Evolutionary conservation across 2,113 vertebrate genomes (phyloP).

Genomic region (Neomonachus schauinslandi): DNA sequence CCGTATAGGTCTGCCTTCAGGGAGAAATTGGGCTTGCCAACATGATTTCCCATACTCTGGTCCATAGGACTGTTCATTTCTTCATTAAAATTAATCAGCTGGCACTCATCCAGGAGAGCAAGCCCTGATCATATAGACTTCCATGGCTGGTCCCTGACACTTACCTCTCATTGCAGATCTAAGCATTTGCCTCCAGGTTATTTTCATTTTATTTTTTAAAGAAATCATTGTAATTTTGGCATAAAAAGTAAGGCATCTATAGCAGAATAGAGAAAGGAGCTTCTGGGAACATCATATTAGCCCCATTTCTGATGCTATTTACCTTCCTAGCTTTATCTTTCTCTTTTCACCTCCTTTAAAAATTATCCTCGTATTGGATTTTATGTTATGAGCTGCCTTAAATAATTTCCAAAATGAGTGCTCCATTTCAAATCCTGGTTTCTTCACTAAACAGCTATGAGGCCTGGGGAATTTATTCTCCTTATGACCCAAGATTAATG

Average conservation of each 20-base stretch:
- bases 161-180: not conserved
- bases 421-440: constrained; percentile 5
- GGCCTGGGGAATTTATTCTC: not conserved
- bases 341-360: not conserved
- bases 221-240: not conserved
- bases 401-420: not conserved
- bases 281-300: not conserved
- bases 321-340: not conserved
- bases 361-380: not conserved
- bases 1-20: constrained; percentile 11
- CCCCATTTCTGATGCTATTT: not conserved
- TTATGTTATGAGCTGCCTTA: constrained; percentile 18
- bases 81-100: constrained; percentile 64
- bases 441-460: not conserved
- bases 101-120: not conserved
- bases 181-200: not conserved
- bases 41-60: constrained; percentile 47
- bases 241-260: not conserved
- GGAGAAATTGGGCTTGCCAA: constrained; percentile 15
- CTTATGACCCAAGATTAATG: constrained; percentile 3
- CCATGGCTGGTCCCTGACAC: not conserved
- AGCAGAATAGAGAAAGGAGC: not conserved
- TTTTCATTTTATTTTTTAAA: not conserved
- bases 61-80: constrained; percentile 54
- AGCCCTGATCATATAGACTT: not conserved